Percentiles rank a stretch among this genome's conserved stretches.
Conservation (phyloP, 2,888 invertebrate genomes). For the Fabriciana adippe region DNA sequence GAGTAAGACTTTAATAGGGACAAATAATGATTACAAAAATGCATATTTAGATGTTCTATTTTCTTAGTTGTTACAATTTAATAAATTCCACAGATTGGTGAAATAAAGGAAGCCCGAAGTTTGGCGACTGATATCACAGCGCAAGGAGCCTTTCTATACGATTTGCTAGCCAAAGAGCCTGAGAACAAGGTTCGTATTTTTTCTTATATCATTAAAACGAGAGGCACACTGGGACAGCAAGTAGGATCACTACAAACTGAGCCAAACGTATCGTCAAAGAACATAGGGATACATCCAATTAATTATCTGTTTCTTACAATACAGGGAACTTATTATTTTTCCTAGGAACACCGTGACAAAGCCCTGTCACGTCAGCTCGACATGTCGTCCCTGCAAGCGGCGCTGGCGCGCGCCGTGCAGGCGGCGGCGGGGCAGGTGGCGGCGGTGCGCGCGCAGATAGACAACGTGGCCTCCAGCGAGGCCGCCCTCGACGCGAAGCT, state of each 20-base stretch:
- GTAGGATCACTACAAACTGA: too few species aligned
- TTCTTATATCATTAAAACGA: not conserved
- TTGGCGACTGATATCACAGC: constrained; percentile 95
- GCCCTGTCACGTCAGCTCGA: constrained; percentile 94
- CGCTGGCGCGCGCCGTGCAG: constrained; percentile 88
- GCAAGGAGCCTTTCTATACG: constrained; percentile 94
- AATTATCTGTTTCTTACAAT: not conserved
- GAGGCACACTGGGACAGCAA: too few species aligned
- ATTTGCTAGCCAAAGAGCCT: constrained; percentile 94
- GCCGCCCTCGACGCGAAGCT: constrained; percentile 95
- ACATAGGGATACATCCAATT: not conserved
- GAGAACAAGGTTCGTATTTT: constrained; percentile 83
- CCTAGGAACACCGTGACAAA: constrained; percentile 85
- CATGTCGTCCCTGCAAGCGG: constrained; percentile 89
- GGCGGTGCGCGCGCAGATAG: constrained; percentile 89
- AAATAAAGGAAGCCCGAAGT: constrained; percentile 91
- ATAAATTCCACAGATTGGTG: constrained; percentile 83
- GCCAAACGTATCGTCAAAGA: too few species aligned
- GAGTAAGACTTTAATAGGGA: too few species aligned
- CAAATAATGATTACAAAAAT: too few species aligned
- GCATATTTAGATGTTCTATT: too few species aligned
- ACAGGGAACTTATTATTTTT: not conserved
- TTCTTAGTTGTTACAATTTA: not conserved
- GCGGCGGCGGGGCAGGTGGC: constrained; percentile 86
- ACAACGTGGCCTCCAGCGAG: constrained; percentile 93